These are phyloP conservation scores for Cenopis cana DNA, from an alignment of 2,888 invertebrate species.

Conservation along the genomic window DNA sequence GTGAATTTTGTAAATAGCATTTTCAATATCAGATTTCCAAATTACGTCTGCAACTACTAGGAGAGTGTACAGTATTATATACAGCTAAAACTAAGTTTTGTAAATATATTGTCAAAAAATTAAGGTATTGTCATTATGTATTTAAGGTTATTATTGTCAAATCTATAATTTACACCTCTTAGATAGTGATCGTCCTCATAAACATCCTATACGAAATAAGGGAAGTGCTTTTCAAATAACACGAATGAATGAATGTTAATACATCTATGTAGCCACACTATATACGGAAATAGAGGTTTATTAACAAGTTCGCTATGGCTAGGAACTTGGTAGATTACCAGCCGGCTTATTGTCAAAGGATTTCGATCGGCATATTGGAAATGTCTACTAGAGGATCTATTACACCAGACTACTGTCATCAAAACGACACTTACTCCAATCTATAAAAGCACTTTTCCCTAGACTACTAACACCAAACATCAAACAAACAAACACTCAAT, in stretches of 20 bases:
- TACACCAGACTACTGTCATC: conserved; percentile 50
- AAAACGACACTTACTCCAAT: conserved; percentile 56
- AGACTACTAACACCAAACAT: conserved; percentile 80
- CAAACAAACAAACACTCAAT: conserved; percentile 70
- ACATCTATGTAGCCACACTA: conserved; percentile 20
- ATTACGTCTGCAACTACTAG: conserved; percentile 40
- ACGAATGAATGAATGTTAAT: conserved; percentile 35
- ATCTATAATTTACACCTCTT: conserved; percentile 14
- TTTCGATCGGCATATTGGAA: background rate
- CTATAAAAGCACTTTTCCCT: conserved; percentile 82
- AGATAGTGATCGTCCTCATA: conserved; percentile 16
- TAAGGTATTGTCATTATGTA: conserved; percentile 51
- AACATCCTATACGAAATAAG: conserved; percentile 16
- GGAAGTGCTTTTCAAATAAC: conserved; percentile 40
- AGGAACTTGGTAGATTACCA: background rate
- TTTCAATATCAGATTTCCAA: conserved; percentile 40
- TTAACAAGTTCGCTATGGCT: conserved; percentile 12
- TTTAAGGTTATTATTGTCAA: conserved; percentile 37
- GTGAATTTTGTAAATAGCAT: conserved; percentile 46
- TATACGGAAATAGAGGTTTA: conserved; percentile 11
- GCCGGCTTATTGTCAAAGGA: conserved; percentile 6
- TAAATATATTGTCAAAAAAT: conserved; percentile 62
- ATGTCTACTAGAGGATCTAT: conserved; percentile 27
- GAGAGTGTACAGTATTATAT: conserved; percentile 35
- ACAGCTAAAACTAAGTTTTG: conserved; percentile 47